These are phyloP conservation scores for Stramonita haemastoma DNA, from an alignment of 2,888 invertebrate genomes.

Conservation along the genomic window DNA sequence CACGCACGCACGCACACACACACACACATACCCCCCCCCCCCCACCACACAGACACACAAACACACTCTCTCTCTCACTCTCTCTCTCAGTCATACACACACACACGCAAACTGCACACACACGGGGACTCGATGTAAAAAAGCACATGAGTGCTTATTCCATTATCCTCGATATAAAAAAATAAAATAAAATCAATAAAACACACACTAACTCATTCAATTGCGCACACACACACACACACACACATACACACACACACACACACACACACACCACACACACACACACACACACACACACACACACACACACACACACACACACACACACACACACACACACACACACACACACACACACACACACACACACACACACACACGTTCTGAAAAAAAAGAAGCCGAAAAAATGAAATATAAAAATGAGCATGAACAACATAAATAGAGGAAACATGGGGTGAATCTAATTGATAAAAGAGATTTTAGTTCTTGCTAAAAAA, in stretches of 20 bases:
- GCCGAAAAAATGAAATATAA: no score
- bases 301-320: constrained; percentile 15
- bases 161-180: no score
- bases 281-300: constrained; percentile 23
- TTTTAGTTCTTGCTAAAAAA: no score
- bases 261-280: constrained; percentile 10
- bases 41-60: not conserved
- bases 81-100: no score
- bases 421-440: no score
- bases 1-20: constrained; percentile 4
- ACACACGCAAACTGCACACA: no score
- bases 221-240: not conserved
- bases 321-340: not conserved
- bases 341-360: constrained; percentile 18
- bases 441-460: no score
- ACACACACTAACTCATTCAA: not conserved
- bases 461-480: no score
- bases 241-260: not conserved
- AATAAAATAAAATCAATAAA: no score
- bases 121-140: no score
- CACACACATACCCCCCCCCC: not conserved
- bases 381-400: no score
- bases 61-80: not conserved
- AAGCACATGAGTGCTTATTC: no score
- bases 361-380: not conserved